Evolutionary conservation across 2,113 vertebrate genomes (phyloP).

Genomic region (Isichthys henryi): DNA sequence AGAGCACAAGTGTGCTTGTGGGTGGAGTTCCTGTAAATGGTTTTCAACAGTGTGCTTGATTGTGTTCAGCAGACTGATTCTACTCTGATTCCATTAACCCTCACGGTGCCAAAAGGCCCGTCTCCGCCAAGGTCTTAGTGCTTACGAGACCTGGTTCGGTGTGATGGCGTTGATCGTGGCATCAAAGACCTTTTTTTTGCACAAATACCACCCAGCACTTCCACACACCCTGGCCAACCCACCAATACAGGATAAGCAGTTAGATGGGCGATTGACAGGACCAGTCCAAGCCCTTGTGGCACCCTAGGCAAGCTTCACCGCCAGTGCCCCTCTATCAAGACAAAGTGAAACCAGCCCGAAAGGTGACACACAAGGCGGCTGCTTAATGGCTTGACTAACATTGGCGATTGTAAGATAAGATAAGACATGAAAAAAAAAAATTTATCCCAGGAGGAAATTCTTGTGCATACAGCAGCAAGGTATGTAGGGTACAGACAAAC

Average conservation of each 20-base stretch:
- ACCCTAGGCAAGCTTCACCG: background rate
- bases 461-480: no score
- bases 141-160: background rate
- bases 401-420: background rate
- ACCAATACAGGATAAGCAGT: background rate
- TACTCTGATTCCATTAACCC: slow-evolving; percentile 3
- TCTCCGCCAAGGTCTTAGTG: background rate
- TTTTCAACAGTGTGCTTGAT: slow-evolving; percentile 8
- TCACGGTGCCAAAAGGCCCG: background rate
- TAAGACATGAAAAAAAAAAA: background rate
- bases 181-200: background rate
- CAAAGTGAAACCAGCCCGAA: background rate
- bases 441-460: no score
- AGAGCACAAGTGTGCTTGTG: slow-evolving; percentile 12
- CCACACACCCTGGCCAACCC: background rate
- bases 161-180: background rate
- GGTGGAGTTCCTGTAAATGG: slow-evolving; percentile 6
- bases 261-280: background rate
- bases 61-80: background rate
- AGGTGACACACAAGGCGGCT: background rate
- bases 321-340: background rate
- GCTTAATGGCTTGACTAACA: background rate
- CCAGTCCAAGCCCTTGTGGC: background rate
- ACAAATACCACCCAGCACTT: background rate
- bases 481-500: background rate